Evolutionary conservation across 1,140 invertebrate species (phyloP).

Genomic region (Drosophila sturtevanti): DNA sequence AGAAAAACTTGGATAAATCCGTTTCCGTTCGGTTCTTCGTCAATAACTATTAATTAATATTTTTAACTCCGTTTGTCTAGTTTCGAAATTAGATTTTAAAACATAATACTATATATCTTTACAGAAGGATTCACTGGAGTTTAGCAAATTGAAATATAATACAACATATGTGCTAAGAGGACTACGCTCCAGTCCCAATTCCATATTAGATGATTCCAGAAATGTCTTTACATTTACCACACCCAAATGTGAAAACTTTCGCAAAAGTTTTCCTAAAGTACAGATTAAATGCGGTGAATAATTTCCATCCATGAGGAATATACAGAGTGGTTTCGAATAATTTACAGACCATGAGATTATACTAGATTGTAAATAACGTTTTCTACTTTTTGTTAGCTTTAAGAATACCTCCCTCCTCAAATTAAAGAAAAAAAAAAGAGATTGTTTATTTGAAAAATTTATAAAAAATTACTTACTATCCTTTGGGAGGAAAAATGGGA

Average conservation of each 20-base stretch:
- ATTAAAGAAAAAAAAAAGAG: constrained; percentile 31
- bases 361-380: constrained; percentile 71
- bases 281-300: constrained; percentile 67
- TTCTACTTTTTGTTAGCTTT: constrained; percentile 65
- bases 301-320: not conserved
- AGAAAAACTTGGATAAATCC: too few species aligned
- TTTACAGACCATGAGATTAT: constrained; percentile 61
- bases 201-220: constrained; percentile 52
- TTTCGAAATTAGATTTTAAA: too few species aligned
- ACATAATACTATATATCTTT: constrained; percentile 27
- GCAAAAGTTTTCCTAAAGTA: constrained; percentile 73
- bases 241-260: constrained; percentile 74
- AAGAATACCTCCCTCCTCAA: constrained; percentile 31
- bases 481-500: not conserved
- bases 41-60: not conserved
- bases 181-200: constrained; percentile 49
- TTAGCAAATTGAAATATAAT: constrained; percentile 77
- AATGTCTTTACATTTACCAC: constrained; percentile 70
- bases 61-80: not conserved
- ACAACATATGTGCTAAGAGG: constrained; percentile 71
- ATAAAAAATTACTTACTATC: not conserved
- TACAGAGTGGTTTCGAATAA: not conserved
- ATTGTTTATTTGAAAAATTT: constrained; percentile 18
- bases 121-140: constrained; percentile 75
- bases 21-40: too few species aligned